Evolutionary conservation across 1,140 invertebrate genomes (phyloP), one percentile per base, ranked within the genome.

Genomic region (Harpegnathos saltator): DNA sequence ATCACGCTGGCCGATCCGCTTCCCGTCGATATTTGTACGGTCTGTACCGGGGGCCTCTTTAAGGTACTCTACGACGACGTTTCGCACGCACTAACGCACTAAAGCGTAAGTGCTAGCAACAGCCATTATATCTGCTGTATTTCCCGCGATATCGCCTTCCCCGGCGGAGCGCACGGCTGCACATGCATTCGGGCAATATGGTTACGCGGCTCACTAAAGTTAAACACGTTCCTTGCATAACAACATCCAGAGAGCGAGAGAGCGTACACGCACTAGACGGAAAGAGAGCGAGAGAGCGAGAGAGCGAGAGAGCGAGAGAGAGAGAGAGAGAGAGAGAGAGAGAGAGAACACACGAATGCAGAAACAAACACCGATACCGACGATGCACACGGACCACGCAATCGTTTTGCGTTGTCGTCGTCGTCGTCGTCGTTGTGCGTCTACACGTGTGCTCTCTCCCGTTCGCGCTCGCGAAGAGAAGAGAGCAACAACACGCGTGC

Each of bases 161-260:
- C 77, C 74, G 24, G n/a, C 24, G 71, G 69, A 54, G 24, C n/a
- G 73, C 85, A 90, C 82, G 85, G 82, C 78, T 89, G 89, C 83
- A 86, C 84, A 88, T 85, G 84, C 85, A 89, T 89, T 85, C 83
- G 77, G 84, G 89, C 86, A 90, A 87, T 90, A 88, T 87, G 83
- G 85, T 89, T 89, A 90, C 86, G 86, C 82, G 89, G 83, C 83
- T 89, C 85, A 83, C 86, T 90, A 89, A 89, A 89, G 88, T 89
- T 89, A 89, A 89, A 86, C 86, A 89, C 85, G 85, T 84, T 87
- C 82, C 88, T 90, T 89, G 87, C 87, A 89, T 89, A 90, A 87
- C 88, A 90, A 89, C 80, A 68, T 82, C 63, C 71, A 77, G 78
- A 72, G 83, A 83, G 71, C 65, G 83, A 77, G 63, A 68, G 73